Conservation (phyloP, 1,140 invertebrate species). For the Latrodectus geometricus region DNA sequence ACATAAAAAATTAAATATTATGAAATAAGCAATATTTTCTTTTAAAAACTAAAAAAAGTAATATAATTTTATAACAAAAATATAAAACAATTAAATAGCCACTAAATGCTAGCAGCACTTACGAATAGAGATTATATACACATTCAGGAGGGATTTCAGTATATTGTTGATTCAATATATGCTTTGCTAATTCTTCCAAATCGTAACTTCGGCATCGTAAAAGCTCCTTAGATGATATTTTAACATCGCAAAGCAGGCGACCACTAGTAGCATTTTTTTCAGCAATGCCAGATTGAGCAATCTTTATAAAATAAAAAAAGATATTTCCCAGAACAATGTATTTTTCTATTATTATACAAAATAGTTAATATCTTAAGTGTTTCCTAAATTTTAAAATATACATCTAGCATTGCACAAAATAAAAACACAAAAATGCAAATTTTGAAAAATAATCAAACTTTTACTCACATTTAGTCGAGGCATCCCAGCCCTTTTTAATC, state of each 20-base stretch:
- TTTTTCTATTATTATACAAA: too few relatives aligned
- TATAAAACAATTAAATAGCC: too few relatives aligned
- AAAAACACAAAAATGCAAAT: too few relatives aligned
- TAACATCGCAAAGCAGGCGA: conserved; percentile 92
- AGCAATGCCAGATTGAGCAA: conserved; percentile 65
- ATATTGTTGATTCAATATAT: conserved; percentile 70
- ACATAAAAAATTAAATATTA: too few relatives aligned
- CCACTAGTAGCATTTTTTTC: conserved; percentile 78
- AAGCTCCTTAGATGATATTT: conserved; percentile 92
- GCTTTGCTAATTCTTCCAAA: conserved; percentile 82
- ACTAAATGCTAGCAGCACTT: too few relatives aligned
- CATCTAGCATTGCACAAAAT: too few relatives aligned
- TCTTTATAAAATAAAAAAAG: conserved; percentile 45
- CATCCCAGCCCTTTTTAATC: conserved; percentile 79
- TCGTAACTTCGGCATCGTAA: conserved; percentile 92
- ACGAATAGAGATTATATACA: conserved; percentile 20
- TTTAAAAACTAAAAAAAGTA: neutral
- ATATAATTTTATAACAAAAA: too few relatives aligned
- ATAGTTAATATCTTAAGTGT: too few relatives aligned
- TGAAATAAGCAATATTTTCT: too few relatives aligned
- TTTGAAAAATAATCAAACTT: neutral
- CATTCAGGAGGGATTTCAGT: conserved; percentile 63
- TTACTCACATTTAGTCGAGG: conserved; percentile 70
- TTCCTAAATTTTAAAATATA: too few relatives aligned
- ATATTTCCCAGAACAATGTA: too few relatives aligned